Percentiles rank a stretch among this genome's conserved stretches.
Conservation (phyloP, 2,113 vertebrate species). For the Microtus montanus region DNA sequence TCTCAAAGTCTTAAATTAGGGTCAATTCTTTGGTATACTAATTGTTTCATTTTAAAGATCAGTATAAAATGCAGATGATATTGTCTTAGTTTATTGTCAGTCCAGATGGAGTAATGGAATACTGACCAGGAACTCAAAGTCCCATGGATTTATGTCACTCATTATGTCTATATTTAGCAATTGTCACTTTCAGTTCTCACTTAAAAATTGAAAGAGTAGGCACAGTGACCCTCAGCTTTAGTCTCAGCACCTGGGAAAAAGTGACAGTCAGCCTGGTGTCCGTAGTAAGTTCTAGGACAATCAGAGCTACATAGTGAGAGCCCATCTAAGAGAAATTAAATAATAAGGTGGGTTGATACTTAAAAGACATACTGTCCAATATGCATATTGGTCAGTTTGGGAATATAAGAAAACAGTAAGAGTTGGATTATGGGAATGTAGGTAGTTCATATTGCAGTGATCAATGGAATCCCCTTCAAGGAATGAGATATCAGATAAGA, state of each 20-base stretch:
- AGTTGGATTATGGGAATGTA: neutral
- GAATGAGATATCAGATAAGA: neutral
- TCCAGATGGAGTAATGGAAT: neutral
- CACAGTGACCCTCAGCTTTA: neutral
- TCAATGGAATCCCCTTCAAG: neutral
- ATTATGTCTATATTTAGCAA: neutral
- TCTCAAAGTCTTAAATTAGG: neutral
- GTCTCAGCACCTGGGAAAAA: neutral
- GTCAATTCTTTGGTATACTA: neutral
- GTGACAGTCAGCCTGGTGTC: neutral
- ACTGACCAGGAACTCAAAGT: neutral
- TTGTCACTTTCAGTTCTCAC: neutral
- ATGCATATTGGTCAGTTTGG: neutral
- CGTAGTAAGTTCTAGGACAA: neutral
- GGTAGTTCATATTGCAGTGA: neutral
- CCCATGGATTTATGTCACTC: neutral
- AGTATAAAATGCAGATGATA: neutral
- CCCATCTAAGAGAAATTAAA: neutral
- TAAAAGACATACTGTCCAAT: slow-evolving; percentile 5
- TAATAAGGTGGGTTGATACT: neutral
- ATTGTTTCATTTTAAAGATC: neutral
- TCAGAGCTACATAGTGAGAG: neutral
- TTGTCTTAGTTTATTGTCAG: neutral
- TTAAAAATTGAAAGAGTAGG: neutral
- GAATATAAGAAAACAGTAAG: neutral